Conservation (phyloP, 2,113 vertebrate genomes). For the Nesogale talazaci region DNA sequence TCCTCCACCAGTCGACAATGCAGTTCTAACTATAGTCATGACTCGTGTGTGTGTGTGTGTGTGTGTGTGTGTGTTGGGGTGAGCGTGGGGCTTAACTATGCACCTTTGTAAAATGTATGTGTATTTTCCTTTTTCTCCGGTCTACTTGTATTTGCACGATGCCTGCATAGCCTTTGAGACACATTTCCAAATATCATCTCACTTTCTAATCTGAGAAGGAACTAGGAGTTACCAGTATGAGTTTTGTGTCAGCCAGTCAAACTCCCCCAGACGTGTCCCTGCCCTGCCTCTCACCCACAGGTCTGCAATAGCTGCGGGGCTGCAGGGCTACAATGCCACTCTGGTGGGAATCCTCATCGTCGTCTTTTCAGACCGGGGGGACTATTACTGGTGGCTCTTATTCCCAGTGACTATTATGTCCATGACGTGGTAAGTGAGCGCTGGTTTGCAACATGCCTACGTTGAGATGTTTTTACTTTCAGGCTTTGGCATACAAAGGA, state of each 20-base stretch:
- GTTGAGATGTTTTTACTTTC: not conserved
- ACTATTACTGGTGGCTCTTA: slow-evolving; percentile 98
- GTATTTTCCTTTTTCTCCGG: not conserved
- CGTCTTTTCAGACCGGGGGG: slow-evolving; percentile 90
- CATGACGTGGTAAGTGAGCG: slow-evolving; percentile 93
- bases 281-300: slow-evolving; percentile 79
- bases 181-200: not conserved
- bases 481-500: not conserved
- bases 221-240: not conserved
- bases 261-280: fast-evolving
- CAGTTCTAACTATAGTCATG: not conserved
- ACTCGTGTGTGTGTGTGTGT: not conserved
- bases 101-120: not conserved
- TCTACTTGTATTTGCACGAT: not conserved
- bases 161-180: not conserved
- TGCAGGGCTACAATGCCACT: slow-evolving; percentile 95
- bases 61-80: not conserved
- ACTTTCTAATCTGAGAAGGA: not conserved
- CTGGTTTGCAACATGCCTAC: not conserved
- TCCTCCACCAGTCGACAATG: not conserved
- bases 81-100: not conserved
- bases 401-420: slow-evolving; percentile 92
- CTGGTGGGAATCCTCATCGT: slow-evolving; percentile 95
- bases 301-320: slow-evolving; percentile 91
- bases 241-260: not conserved